These are phyloP conservation scores for Drosophila triauraria DNA, from an alignment of 1,140 invertebrate genomes.

Conservation along the genomic window DNA sequence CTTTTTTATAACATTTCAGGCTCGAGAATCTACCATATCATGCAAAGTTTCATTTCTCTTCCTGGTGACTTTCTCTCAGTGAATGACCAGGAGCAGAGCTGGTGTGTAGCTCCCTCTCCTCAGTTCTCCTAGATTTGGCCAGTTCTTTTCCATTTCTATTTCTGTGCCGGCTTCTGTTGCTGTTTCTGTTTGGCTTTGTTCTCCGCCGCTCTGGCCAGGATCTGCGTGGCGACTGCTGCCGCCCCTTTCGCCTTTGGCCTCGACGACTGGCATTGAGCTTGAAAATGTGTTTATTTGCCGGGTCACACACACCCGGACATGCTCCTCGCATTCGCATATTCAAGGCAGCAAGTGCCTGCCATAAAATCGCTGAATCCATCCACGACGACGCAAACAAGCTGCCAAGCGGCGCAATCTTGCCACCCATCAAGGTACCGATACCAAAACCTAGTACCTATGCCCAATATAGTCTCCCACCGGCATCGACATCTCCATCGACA, in stretches of 20 bases:
- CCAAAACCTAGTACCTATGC: neutral
- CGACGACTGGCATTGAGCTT: conserved; percentile 73
- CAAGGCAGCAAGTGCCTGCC: conserved; percentile 70
- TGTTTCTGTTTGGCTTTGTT: conserved; percentile 76
- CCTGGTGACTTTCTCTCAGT: conserved; percentile 10
- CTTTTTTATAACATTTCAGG: too few species aligned
- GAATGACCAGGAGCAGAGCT: conserved; percentile 11
- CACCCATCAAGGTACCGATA: conserved; percentile 16
- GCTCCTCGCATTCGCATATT: conserved; percentile 14
- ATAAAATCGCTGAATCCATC: conserved; percentile 81
- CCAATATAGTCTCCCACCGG: conserved; percentile 17
- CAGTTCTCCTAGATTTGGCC: conserved; percentile 11
- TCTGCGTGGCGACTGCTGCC: conserved; percentile 33
- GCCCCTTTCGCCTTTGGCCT: conserved; percentile 46
- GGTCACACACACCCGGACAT: conserved; percentile 24
- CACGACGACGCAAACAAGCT: conserved; percentile 64
- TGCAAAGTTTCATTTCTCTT: neutral
- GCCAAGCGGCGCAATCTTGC: conserved; percentile 42
- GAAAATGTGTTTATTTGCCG: conserved; percentile 79
- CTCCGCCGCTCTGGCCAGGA: conserved; percentile 22
- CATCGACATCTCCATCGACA: conserved; percentile 20
- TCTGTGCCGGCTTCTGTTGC: conserved; percentile 52
- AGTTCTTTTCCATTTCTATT: conserved; percentile 75
- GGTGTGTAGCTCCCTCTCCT: neutral
- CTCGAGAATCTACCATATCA: too few species aligned